Conservation (phyloP, 2,888 invertebrate genomes). For the Leucophenga montana region DNA sequence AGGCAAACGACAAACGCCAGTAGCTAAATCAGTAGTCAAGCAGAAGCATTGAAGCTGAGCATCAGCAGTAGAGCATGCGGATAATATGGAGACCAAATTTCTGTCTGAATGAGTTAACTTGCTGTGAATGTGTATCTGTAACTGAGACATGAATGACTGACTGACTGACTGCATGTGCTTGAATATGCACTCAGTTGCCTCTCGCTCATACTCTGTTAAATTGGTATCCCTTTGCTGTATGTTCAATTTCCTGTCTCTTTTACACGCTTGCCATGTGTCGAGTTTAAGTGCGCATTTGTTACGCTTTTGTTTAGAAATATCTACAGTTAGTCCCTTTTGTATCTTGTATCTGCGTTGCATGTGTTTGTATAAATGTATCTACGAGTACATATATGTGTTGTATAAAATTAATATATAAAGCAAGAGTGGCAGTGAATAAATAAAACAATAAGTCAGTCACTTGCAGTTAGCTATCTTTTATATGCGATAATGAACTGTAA, state of each 20-base stretch:
- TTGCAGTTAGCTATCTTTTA: constrained; percentile 15
- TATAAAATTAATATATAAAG: not conserved
- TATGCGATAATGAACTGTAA: constrained; percentile 7
- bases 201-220: not conserved
- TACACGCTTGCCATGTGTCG: not conserved
- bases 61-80: not conserved
- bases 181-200: not conserved
- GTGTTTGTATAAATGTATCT: not conserved
- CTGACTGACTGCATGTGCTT: not conserved
- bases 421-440: no score
- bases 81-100: not conserved
- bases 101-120: not conserved
- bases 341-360: no score
- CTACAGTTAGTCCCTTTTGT: no score
- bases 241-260: no score
- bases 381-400: constrained; percentile 8
- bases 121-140: not conserved
- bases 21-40: no score
- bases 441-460: constrained; percentile 3
- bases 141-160: not conserved
- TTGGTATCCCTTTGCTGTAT: not conserved
- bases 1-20: not conserved
- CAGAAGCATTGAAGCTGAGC: no score
- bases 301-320: not conserved
- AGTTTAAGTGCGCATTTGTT: constrained; percentile 7